Evolutionary conservation across 35 echinoderm and acorn worm genomes (phyloP), one percentile per base, ranked within the genome.

Genomic region (Heliocidaris erythrogramma): DNA sequence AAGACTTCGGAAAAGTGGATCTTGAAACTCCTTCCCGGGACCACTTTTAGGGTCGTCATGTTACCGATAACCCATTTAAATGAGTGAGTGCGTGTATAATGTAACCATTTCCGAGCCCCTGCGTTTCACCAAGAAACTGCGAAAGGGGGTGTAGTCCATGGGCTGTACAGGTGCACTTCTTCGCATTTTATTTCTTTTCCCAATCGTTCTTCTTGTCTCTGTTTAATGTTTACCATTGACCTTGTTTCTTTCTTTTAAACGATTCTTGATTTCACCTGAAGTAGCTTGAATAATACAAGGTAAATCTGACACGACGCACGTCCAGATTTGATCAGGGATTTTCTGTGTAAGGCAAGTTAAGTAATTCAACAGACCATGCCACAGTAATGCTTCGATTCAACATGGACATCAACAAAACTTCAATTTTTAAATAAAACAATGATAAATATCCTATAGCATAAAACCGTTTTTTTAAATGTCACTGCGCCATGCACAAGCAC

Each of bases 61-160:
- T 78, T 78, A 78, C 65, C 65, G 65, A 78, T 78, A 78, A 78
- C 65, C 65, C 65, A 78, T 78, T 78, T 78, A 78, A 78, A 24
- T 27, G 65, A 78, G 18, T 78, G 18, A 78, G 65, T 78, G 18
- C 65, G 65, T 78, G 65, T 78, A 78, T 78, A 78, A 7, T 78
- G 65, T 78, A 78, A 78, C 65, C 65, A 78, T 78, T 42, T n/a
- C 27, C 65, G 8, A 27, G 18, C 21, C 21, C 7, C 18, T 21
- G 65, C 18, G 17, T 78, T 78, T 78, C 18, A 78, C 18, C 7
- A 78, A n/a, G 65, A 27, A 78, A 18, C 65, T n/a, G 27, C 17
- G 18, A 6, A 78, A 7, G 27, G 65, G 61, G 65, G 65, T 78
- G 65, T 7, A 78, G 65, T n/a, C 27, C 65, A 78, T 7, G 7